Evolutionary conservation across 1,140 invertebrate genomes (phyloP).

Genomic region (Sesamia nonagrioides): DNA sequence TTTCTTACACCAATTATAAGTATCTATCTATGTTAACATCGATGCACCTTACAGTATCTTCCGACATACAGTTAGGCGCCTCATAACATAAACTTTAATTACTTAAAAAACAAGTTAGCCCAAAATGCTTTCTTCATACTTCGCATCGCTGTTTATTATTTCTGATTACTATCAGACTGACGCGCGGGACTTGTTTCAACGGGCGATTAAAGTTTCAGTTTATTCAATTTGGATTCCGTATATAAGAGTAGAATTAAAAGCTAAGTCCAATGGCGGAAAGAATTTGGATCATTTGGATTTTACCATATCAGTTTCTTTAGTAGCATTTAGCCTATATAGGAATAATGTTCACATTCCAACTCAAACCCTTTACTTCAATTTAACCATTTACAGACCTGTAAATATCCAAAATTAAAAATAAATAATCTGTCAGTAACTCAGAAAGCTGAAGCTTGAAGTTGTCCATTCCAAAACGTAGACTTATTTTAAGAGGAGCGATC

Average conservation of each 20-base stretch:
- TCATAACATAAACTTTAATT: slow-evolving; percentile 14
- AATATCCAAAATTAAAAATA: too few relatives aligned
- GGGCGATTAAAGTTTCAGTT: neutral
- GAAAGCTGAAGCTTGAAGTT: too few relatives aligned
- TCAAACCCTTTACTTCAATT: too few relatives aligned
- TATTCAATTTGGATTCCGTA: neutral
- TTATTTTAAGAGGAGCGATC: too few relatives aligned
- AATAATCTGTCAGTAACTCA: too few relatives aligned
- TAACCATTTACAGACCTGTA: too few relatives aligned
- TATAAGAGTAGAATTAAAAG: neutral
- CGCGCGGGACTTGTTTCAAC: neutral
- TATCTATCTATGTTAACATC: neutral
- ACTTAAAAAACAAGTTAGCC: slow-evolving; percentile 15
- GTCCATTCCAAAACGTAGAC: too few relatives aligned
- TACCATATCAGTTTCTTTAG: too few relatives aligned
- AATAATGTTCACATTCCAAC: too few relatives aligned
- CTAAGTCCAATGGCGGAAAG: too few relatives aligned
- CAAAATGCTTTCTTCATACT: slow-evolving; percentile 19
- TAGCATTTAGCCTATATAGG: too few relatives aligned
- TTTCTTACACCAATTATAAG: neutral
- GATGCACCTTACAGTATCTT: neutral
- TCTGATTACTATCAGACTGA: slow-evolving; percentile 26
- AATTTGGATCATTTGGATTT: too few relatives aligned
- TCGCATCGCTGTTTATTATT: slow-evolving; percentile 24
- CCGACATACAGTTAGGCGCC: slow-evolving; percentile 18